Conservation (phyloP, 2,797 vertebrate species). For the Gallirallus australis region DNA sequence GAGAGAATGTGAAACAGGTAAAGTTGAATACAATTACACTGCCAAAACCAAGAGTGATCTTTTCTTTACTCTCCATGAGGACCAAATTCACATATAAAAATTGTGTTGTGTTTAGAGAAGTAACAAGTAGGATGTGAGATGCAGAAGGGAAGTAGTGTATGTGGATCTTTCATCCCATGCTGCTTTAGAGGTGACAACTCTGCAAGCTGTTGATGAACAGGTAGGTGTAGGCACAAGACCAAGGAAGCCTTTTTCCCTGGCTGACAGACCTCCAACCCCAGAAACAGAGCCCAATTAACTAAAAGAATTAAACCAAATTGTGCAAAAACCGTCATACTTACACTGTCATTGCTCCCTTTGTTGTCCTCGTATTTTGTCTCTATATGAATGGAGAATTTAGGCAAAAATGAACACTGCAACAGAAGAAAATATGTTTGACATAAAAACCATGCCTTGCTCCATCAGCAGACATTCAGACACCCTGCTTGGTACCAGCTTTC, state of each 20-base stretch:
- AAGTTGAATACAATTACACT: neutral
- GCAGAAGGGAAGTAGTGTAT: neutral
- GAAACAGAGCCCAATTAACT: neutral
- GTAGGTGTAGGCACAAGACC: neutral
- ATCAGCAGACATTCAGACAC: neutral
- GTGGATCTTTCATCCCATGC: neutral
- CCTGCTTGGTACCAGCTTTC: neutral
- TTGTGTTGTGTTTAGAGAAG: neutral
- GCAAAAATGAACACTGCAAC: constrained; percentile 92
- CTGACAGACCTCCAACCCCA: neutral
- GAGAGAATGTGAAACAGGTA: neutral
- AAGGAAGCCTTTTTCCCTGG: neutral
- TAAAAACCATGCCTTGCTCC: neutral
- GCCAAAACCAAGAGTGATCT: neutral
- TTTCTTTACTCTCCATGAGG: neutral
- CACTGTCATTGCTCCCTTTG: constrained; percentile 92
- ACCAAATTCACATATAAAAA: neutral
- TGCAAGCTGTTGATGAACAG: neutral
- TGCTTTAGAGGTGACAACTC: neutral
- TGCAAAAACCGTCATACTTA: constrained; percentile 77
- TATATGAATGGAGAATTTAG: constrained; percentile 97
- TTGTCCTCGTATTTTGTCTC: constrained; percentile 92
- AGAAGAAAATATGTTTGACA: constrained; percentile 39
- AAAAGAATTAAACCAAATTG: neutral
- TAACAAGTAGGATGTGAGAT: neutral